Evolutionary conservation across 2,888 invertebrate genomes (phyloP), one percentile per base, ranked within the genome.

Genomic region (Dynastes tityus): DNA sequence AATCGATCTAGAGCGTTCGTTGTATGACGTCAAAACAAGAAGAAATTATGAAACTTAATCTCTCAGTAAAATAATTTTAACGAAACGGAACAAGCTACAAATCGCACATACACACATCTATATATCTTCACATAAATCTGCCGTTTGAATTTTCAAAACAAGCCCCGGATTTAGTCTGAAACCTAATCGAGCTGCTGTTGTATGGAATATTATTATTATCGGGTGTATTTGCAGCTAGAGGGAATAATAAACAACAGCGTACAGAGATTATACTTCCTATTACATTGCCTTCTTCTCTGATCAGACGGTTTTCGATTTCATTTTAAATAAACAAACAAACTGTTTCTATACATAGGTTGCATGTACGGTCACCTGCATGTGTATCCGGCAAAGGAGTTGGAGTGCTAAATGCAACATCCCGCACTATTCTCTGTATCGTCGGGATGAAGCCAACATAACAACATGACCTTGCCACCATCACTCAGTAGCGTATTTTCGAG

Each of bases 21-120:
- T 1, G 5, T 5, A 32, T 32, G 32, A 32, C 32, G 32, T 32
- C 32, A 32, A 32, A 32, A 32, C 32, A 32, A 32, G 32, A 32
- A 11, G 45, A 55, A 55, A 55, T 55, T 16, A 55, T 55, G 55
- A 55, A 55, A 55, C n/a, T n/a, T 22, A 16, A 55, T 55, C 55
- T 22, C n/a, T 27, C 22, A 16, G 55, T 45, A 45, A 55, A 55
- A 22, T 67, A 67, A 67, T 45, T 45, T 67, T 67, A 67, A 40
- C 40, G 40, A 22, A 40, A 22, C 65, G 65, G 65, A 67, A 67
- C 65, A 67, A 45, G 45, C 65, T 13, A 6, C 40, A 40, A 16
- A 65, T 37, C 32, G 37, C n/a, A 65, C 11, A 65, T 65, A 65
- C 65, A 37, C 65, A 32, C 32, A n/a, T 37, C 53, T 37, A 40